phyloP scores from a whole-genome alignment of 64 coral and sea anemone genomes.

The Orbicella faveolata region DNA sequence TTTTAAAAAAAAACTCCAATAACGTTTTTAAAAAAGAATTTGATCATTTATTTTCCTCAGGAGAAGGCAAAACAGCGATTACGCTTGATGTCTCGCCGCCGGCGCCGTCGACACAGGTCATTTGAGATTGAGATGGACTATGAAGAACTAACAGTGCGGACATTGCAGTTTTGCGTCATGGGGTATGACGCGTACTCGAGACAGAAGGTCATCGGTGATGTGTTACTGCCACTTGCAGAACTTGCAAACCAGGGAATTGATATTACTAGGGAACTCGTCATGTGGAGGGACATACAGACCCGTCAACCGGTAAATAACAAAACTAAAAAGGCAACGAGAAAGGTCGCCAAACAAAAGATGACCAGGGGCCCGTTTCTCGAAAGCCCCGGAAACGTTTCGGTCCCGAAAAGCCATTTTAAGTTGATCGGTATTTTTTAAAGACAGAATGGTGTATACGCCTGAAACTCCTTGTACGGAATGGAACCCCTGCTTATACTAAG shows the following conservation, averaged over 20 bases:
- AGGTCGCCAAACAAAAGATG: too few relatives aligned
- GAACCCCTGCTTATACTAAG: too few relatives aligned
- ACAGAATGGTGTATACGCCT: too few relatives aligned
- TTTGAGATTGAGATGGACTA: conserved; percentile 89
- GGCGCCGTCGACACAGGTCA: conserved; percentile 48
- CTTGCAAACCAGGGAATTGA: conserved; percentile 77
- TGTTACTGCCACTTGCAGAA: conserved; percentile 77
- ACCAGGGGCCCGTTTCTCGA: too few relatives aligned
- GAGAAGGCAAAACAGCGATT: neutral
- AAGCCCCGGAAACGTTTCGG: too few relatives aligned
- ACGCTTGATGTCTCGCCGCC: conserved; percentile 9
- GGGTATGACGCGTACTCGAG: conserved; percentile 66
- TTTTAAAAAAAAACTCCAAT: too few relatives aligned
- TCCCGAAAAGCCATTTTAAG: too few relatives aligned
- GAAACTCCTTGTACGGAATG: too few relatives aligned
- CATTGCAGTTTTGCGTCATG: conserved; percentile 87
- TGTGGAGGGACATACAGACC: conserved; percentile 92
- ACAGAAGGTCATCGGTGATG: conserved; percentile 87
- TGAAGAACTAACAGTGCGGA: conserved; percentile 69
- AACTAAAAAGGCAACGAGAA: too few relatives aligned
- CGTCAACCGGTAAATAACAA: conserved; percentile 47
- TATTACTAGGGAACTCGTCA: conserved; percentile 70
- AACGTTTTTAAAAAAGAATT: neutral
- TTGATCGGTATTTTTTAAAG: too few relatives aligned
- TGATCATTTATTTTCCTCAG: neutral